These are phyloP conservation scores for Camarhynchus parvulus DNA, from an alignment of 2,113 vertebrate species.

Conservation along the genomic window DNA sequence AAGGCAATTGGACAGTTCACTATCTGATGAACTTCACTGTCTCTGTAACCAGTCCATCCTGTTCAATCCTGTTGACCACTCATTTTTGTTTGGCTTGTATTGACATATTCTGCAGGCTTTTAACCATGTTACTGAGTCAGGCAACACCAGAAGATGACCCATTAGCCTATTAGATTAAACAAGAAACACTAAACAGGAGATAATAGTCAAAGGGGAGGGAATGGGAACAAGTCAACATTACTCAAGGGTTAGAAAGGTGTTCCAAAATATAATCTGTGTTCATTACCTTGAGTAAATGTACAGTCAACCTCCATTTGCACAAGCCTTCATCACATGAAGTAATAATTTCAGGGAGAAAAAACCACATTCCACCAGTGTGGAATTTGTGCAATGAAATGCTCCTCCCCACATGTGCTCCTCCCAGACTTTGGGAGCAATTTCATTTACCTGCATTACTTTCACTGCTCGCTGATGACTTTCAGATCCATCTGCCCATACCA, in stretches of 20 bases:
- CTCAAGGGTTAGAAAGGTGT: constrained; percentile 29
- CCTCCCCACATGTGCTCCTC: background rate
- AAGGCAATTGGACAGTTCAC: background rate
- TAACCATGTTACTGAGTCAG: background rate
- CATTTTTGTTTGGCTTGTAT: background rate
- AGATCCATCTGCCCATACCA: background rate
- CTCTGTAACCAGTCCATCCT: constrained; percentile 12
- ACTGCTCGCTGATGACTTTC: background rate
- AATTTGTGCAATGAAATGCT: background rate
- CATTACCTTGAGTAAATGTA: constrained; percentile 22
- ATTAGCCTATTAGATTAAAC: constrained; percentile 23
- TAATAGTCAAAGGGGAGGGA: constrained; percentile 12
- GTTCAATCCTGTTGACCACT: background rate
- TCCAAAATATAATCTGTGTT: constrained; percentile 39
- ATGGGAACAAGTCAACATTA: constrained; percentile 52
- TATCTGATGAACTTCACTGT: constrained; percentile 46
- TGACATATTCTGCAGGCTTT: constrained; percentile 23
- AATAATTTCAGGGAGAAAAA: constrained; percentile 31
- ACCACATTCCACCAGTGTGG: background rate
- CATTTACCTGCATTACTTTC: constrained; percentile 10
- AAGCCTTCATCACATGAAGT: constrained; percentile 30
- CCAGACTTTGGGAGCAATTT: background rate
- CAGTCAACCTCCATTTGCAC: constrained; percentile 29
- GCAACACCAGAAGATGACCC: constrained; percentile 9
- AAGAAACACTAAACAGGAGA: constrained; percentile 1